phyloP scores from a whole-genome alignment of 2,888 invertebrate species.

The Eutolmus rufibarbis region DNA sequence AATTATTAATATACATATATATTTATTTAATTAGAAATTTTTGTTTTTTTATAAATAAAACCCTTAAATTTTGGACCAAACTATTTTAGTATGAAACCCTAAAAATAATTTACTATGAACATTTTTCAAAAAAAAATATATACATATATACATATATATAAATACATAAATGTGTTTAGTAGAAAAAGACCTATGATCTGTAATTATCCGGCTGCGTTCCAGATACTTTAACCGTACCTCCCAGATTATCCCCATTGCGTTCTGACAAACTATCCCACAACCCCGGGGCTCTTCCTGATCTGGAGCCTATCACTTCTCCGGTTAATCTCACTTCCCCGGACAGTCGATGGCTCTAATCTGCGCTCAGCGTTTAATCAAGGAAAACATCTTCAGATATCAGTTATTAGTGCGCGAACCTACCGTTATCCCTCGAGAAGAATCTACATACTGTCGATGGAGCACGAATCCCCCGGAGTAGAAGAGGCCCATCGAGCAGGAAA shows the following conservation, averaged over 20 bases:
- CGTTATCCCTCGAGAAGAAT: constrained; percentile 25
- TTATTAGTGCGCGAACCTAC: constrained; percentile 15
- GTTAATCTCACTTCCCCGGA: background rate
- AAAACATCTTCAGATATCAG: constrained; percentile 28
- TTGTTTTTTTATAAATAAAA: too few species aligned
- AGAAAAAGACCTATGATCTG: too few species aligned
- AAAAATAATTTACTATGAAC: too few species aligned
- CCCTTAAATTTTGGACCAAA: too few species aligned
- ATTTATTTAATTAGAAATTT: too few species aligned
- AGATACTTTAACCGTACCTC: background rate
- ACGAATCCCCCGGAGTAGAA: constrained; percentile 15
- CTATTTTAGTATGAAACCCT: too few species aligned
- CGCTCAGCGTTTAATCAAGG: constrained; percentile 2
- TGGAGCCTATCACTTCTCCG: background rate
- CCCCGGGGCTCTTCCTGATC: background rate
- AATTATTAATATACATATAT: too few species aligned
- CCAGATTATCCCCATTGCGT: background rate
- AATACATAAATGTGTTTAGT: too few species aligned
- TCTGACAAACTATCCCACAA: background rate
- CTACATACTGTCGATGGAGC: background rate
- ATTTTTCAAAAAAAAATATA: too few species aligned
- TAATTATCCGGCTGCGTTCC: background rate
- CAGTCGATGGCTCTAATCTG: constrained; percentile 13
- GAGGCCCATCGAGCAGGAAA: background rate
- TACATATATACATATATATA: too few species aligned